These are phyloP conservation scores for Eupithecia abbreviata DNA, from an alignment of 2,888 invertebrate species.

Conservation along the genomic window DNA sequence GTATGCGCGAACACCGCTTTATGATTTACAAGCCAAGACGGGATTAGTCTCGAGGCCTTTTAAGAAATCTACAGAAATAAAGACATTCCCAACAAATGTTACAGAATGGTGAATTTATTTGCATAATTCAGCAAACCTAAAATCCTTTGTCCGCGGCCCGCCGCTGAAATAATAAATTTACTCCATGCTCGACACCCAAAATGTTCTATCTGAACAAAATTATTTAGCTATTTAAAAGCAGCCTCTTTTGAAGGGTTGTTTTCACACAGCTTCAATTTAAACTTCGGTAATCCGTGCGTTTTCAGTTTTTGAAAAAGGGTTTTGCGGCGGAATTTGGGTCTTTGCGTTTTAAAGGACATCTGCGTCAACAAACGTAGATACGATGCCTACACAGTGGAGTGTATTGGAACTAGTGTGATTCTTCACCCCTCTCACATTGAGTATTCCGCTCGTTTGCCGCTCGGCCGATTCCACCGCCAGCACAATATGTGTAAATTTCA, in stretches of 20 bases:
- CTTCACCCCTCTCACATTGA: conserved; percentile 69
- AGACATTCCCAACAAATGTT: conserved; percentile 83
- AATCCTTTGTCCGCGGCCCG: conserved; percentile 80
- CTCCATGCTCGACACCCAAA: conserved; percentile 75
- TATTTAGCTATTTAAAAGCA: conserved; percentile 74
- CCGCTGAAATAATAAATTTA: conserved; percentile 81
- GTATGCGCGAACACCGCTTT: conserved; percentile 60
- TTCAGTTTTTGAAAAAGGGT: conserved; percentile 47
- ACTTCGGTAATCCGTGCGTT: conserved; percentile 49
- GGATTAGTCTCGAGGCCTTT: conserved; percentile 75
- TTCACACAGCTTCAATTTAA: conserved; percentile 55
- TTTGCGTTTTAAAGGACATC: conserved; percentile 17
- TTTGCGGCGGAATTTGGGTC: conserved; percentile 41
- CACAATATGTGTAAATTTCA: conserved; percentile 83
- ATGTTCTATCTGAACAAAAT: conserved; percentile 76
- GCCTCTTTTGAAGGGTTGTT: conserved; percentile 57
- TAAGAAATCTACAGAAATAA: conserved; percentile 81
- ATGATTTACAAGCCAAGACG: conserved; percentile 70
- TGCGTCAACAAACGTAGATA: conserved; percentile 38
- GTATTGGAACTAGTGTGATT: conserved; percentile 61
- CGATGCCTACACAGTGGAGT: conserved; percentile 46
- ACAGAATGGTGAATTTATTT: conserved; percentile 83
- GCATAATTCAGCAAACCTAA: conserved; percentile 81
- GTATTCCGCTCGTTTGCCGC: conserved; percentile 77
- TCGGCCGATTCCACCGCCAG: conserved; percentile 73